A percentile compares a stretch with the other conserved stretches of the same genome.
Evolutionary conservation across 2,113 vertebrate species (phyloP).

Genomic region (Numenius arquata): DNA sequence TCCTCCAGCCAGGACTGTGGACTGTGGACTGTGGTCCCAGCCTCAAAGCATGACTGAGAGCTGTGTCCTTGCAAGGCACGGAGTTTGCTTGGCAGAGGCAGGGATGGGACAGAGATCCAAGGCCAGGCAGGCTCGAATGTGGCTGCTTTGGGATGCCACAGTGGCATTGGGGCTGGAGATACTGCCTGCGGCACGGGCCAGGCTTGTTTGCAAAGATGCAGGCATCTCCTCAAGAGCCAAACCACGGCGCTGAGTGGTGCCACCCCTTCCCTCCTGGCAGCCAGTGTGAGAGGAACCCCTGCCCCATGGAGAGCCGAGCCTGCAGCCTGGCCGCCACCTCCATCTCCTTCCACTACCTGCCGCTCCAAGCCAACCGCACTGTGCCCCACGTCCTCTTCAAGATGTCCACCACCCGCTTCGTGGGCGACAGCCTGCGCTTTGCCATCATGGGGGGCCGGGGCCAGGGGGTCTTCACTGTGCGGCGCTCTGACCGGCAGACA

Average conservation of each 20-base stretch:
- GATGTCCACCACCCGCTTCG: slow-evolving; percentile 74
- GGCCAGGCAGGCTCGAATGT: fast-evolving
- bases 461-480: slow-evolving; percentile 69
- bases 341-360: slow-evolving; percentile 85
- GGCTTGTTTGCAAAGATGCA: neutral
- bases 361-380: slow-evolving; percentile 79
- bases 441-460: slow-evolving; percentile 61
- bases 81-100: neutral
- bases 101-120: fast-evolving
- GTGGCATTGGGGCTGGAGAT: fast-evolving
- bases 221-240: neutral
- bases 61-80: neutral
- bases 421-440: slow-evolving; percentile 81
- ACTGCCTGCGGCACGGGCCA: fast-evolving
- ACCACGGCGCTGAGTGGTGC: fast-evolving
- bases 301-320: slow-evolving; percentile 73
- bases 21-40: neutral
- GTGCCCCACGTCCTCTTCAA: slow-evolving; percentile 81
- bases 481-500: slow-evolving; percentile 77
- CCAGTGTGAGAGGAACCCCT: slow-evolving; percentile 86
- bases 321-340: slow-evolving; percentile 79
- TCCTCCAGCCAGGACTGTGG: neutral
- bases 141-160: neutral
- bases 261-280: slow-evolving; percentile 54
- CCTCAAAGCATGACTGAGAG: neutral